Evolutionary conservation across 2,888 invertebrate species (phyloP).

Genomic region (Amphipyra tragopoginis): DNA sequence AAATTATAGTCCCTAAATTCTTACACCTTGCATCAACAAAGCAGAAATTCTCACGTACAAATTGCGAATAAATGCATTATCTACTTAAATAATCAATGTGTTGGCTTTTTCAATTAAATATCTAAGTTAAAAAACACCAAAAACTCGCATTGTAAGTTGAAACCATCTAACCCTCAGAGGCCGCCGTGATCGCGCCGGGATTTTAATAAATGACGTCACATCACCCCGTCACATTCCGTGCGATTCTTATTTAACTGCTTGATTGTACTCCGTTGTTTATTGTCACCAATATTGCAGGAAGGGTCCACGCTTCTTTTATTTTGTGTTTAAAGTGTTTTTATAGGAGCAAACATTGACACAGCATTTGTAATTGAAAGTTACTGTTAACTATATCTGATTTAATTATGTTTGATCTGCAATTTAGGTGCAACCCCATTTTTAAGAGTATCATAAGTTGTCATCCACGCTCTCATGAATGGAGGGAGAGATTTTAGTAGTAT

Average conservation of each 20-base stretch:
- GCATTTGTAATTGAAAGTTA: background rate
- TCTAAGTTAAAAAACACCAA: constrained; percentile 18
- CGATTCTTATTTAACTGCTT: constrained; percentile 85
- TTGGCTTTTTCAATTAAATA: constrained; percentile 38
- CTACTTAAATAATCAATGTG: background rate
- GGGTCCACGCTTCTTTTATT: constrained; percentile 40
- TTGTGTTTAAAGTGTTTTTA: constrained; percentile 35
- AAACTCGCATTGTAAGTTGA: constrained; percentile 45
- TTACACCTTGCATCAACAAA: no score
- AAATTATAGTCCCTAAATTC: no score
- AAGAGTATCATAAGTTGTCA: no score
- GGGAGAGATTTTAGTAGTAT: no score
- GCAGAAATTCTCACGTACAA: no score
- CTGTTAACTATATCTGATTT: no score
- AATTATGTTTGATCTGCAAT: no score
- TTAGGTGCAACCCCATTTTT: no score
- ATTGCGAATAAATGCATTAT: no score
- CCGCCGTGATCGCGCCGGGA: constrained; percentile 42
- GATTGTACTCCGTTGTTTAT: constrained; percentile 86
- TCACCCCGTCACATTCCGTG: constrained; percentile 74
- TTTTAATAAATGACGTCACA: constrained; percentile 84
- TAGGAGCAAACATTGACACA: constrained; percentile 20
- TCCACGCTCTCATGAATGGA: no score
- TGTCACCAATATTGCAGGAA: constrained; percentile 80
- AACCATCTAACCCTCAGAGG: constrained; percentile 45